Evolutionary conservation across 2,888 invertebrate species (phyloP).

Genomic region (Chrysolina haemoptera): DNA sequence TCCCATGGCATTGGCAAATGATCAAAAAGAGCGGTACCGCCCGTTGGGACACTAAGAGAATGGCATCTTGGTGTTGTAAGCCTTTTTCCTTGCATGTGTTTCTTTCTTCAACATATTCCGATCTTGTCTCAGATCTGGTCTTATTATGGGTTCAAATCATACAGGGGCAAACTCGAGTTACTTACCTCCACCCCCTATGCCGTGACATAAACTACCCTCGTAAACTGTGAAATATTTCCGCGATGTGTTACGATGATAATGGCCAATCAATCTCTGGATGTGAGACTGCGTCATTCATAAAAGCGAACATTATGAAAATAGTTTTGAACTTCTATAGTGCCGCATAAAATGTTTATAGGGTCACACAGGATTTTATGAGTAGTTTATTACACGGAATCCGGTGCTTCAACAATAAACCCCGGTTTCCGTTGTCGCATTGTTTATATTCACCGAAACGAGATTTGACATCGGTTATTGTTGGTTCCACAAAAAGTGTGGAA

Average conservation of each 20-base stretch:
- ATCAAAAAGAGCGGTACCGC: too few relatives aligned
- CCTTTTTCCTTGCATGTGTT: too few relatives aligned
- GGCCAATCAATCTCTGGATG: background rate
- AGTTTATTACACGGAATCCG: background rate
- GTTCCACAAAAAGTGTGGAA: too few relatives aligned
- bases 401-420: background rate
- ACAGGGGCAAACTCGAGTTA: too few relatives aligned
- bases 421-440: background rate
- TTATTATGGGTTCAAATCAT: too few relatives aligned
- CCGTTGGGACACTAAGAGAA: too few relatives aligned
- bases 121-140: too few relatives aligned
- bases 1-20: too few relatives aligned
- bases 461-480: background rate
- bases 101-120: too few relatives aligned
- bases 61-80: too few relatives aligned
- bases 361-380: background rate
- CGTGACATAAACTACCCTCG: background rate
- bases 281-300: background rate
- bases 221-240: background rate
- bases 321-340: background rate
- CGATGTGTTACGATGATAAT: conserved; percentile 14
- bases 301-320: conserved; percentile 8
- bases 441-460: background rate
- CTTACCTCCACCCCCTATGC: background rate
- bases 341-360: conserved; percentile 9